phyloP scores from a whole-genome alignment of 2,797 vertebrate genomes.

The Phyllotis vaccarum region DNA sequence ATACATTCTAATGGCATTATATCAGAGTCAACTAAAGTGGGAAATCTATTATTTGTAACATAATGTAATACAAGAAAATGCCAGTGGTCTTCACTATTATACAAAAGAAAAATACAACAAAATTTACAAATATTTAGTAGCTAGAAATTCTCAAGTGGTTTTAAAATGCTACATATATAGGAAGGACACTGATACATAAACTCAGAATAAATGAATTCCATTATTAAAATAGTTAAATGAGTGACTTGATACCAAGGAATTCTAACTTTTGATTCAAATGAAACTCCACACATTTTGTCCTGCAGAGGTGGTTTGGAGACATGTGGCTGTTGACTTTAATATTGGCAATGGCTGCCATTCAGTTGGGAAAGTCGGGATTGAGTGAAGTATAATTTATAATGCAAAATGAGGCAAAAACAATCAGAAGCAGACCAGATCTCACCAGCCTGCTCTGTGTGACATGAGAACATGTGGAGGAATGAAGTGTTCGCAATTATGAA shows the following conservation, averaged over 20 bases:
- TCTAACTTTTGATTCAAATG: slow-evolving; percentile 30
- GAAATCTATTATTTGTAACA: background rate
- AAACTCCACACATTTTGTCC: slow-evolving; percentile 29
- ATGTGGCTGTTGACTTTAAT: background rate
- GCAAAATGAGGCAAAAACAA: slow-evolving; percentile 80
- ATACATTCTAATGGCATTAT: background rate
- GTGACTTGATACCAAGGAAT: background rate
- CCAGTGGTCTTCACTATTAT: background rate
- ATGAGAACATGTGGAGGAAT: slow-evolving; percentile 82
- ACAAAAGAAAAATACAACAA: background rate
- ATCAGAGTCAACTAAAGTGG: background rate
- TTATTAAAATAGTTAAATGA: background rate
- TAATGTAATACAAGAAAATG: background rate
- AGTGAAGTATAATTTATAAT: slow-evolving; percentile 77
- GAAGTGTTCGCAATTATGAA: slow-evolving; percentile 84
- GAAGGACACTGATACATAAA: background rate
- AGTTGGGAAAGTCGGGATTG: slow-evolving; percentile 16
- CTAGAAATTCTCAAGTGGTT: background rate
- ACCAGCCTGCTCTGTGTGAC: slow-evolving; percentile 83
- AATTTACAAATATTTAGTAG: background rate
- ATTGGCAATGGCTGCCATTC: background rate
- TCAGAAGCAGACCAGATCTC: slow-evolving; percentile 78
- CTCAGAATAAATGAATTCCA: background rate
- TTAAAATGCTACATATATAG: background rate
- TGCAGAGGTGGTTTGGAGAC: background rate